These are phyloP conservation scores for Rotaria socialis DNA, from an alignment of 2,888 invertebrate genomes.

Conservation along the genomic window DNA sequence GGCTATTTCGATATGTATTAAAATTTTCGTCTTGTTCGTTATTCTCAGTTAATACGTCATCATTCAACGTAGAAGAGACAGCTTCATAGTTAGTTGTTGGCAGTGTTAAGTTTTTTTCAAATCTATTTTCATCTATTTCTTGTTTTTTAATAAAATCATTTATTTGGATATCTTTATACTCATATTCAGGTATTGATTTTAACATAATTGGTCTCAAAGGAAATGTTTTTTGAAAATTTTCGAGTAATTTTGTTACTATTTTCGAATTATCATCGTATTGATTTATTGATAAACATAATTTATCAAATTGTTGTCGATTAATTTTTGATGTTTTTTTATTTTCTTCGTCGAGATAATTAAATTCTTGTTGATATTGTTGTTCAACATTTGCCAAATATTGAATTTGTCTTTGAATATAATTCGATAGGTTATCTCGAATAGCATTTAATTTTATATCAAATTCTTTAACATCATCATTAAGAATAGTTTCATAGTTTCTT, in stretches of 20 bases:
- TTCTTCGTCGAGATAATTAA: not conserved
- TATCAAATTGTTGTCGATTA: not conserved
- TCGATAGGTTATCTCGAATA: too few relatives aligned
- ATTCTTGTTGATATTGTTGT: not conserved
- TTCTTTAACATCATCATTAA: too few relatives aligned
- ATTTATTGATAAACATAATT: not conserved
- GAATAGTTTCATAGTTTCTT: too few relatives aligned
- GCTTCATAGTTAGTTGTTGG: too few relatives aligned
- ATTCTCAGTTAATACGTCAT: too few relatives aligned
- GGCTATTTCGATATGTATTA: too few relatives aligned
- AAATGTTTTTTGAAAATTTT: not conserved
- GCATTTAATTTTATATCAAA: too few relatives aligned
- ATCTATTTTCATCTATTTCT: not conserved
- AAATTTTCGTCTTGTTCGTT: too few relatives aligned
- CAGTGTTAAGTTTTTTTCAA: not conserved
- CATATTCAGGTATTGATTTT: not conserved
- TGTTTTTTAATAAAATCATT: not conserved
- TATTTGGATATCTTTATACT: not conserved
- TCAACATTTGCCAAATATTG: not conserved
- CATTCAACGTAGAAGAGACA: too few relatives aligned
- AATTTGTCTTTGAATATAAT: too few relatives aligned
- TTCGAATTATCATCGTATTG: not conserved
- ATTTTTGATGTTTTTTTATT: not conserved
- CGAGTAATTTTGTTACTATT: not conserved
- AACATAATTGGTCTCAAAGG: not conserved